Base-by-base conservation (phyloP, 1,140 invertebrate species). In the Drosophila kepulauana region DNA sequence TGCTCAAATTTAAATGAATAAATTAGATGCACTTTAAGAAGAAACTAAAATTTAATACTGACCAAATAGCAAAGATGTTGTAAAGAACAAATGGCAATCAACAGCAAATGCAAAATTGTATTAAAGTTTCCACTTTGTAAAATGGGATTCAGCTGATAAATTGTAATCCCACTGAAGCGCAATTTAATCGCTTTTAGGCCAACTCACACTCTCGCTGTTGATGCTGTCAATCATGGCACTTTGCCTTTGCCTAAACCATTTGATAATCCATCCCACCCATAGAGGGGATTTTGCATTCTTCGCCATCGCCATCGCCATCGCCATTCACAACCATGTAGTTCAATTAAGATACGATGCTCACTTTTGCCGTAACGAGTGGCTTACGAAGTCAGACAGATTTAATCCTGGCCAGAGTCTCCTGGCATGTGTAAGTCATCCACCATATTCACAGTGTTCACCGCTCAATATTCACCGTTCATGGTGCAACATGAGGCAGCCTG, bases 351-450 rank as follows among this genome's bases (percentile, higher is more conserved):
- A 7, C n/a, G 28, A 3, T 49, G 48, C 13, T 54, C 30, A 25
- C 20, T 25, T 25, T 35, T 11, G 28, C 13, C 51, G 30, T 13
- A 54, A 33, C 51, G 51, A 54, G 30, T 3, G 51, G 30, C 51
- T 54, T 54, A 33, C 30, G 13, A 54, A 67, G 63, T 64, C 6
- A n/a, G 49, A 64, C 81, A 79, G 65, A 48, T 25, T 56, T 48
- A 71, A 65, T 56, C 64, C 54, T 25, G n/a, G 28, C 3, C n/a
- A 20, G 28, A 43, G 56, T 64, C 41, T 38, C 33, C 33, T 16
- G 33, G 49, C 61, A 66, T 38, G 35, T 10, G 35, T 46, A 33
- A 64, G 13, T 46, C 65, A 20, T 38, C 35, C 30, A 5, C 30
- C 20, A 25, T 25, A 25, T 25, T 25, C 20, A 25, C 20, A 25